Conservation (phyloP, 2,888 invertebrate species). For the Mongoloraphidia duomilia region DNA sequence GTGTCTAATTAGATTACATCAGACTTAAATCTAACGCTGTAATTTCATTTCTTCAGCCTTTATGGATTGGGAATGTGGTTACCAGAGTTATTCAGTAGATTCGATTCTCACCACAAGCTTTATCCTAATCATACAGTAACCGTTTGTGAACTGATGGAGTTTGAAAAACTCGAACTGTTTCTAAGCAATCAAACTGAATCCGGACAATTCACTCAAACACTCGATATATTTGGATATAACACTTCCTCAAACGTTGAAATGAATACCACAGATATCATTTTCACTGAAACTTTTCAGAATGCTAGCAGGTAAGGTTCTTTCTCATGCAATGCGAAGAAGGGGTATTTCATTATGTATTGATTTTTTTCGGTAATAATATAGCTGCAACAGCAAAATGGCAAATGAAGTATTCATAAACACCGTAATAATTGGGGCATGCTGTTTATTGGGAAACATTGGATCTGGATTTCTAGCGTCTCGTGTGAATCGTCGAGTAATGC, state of each 20-base stretch:
- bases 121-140: constrained; percentile 34
- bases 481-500: constrained; percentile 20
- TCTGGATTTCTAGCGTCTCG: constrained; percentile 41
- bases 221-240: neutral
- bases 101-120: constrained; percentile 28
- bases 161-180: constrained; percentile 3
- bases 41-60: constrained; percentile 32
- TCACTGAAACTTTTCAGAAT: too few species aligned
- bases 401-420: constrained; percentile 47
- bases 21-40: neutral
- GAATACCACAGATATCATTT: neutral
- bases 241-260: neutral
- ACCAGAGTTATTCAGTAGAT: constrained; percentile 55
- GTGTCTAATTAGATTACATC: neutral
- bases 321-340: too few species aligned
- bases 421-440: constrained; percentile 48
- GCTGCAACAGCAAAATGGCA: constrained; percentile 41
- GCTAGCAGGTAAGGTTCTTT: too few species aligned
- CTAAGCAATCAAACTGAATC: too few species aligned
- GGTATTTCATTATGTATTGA: too few species aligned
- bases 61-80: constrained; percentile 62
- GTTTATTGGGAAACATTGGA: constrained; percentile 46
- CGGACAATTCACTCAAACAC: neutral
- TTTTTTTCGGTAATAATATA: neutral
- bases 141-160: constrained; percentile 28